Evolutionary conservation across 2,888 invertebrate genomes (phyloP), one percentile per base, ranked within the genome.

Genomic region (Tetropium fuscum): DNA sequence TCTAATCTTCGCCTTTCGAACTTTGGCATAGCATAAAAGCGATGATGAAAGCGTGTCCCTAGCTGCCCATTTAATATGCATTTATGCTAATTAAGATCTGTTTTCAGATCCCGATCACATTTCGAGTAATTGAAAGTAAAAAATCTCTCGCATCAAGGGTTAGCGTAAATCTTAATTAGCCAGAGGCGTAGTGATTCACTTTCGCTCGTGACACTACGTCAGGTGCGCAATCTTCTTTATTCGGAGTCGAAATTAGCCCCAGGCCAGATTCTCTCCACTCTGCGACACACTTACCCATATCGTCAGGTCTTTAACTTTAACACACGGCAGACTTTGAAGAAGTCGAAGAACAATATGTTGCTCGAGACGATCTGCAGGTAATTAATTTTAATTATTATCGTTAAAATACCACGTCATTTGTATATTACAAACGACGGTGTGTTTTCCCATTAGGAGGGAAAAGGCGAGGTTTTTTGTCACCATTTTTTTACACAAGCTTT

Each of bases 251-350:
- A 65, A 69, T 61, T 59, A 2, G 57, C 61, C 68, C 41, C 15
- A 49, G 68, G 58, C 49, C 11, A 53, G 53, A 64, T 68, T 70
- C 64, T 70, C 67, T 64, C 58, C 57, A 19, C 13, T 53, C 47
- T 47, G 51, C 57, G 70, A 57, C 68, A 65, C 45, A 70, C 65
- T 69, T 70, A 69, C 67, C 66, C 64, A 65, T 63, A 66, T 62
- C 56, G 34, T 15, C 6, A 7, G 3, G 10, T 3, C 13, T 20
- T 27, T 22, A 30, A 38, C 11, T 13, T 27, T 25, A 34, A 20
- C n/a, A 11, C n/a, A n/a, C n/a, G n/a, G n/a, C n/a, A n/a, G n/a
- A n/a, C n/a, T n/a, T n/a, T n/a, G n/a, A n/a, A n/a, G n/a, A n/a
- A n/a, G n/a, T n/a, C n/a, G n/a, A n/a, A n/a, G n/a, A n/a, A n/a